These are phyloP conservation scores for Lutjanus argentimaculatus DNA, from an alignment of 2,797 vertebrate genomes.

Conservation along the genomic window DNA sequence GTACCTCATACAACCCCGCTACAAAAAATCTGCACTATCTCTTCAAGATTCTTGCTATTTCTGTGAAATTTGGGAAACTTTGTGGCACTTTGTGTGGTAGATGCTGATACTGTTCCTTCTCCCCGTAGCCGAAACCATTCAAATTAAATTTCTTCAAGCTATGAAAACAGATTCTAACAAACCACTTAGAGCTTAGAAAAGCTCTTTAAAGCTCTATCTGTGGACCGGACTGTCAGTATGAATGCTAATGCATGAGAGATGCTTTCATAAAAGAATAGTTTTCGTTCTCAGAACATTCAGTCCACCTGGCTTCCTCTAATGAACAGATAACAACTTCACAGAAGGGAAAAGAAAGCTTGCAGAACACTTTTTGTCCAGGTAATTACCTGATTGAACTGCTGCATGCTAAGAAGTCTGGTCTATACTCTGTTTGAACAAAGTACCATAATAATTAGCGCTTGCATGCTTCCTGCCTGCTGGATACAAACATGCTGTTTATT, in stretches of 20 bases:
- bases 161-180: constrained; percentile 36
- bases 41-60: constrained; percentile 18
- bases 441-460: not conserved
- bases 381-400: constrained; percentile 34
- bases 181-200: constrained; percentile 38
- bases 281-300: not conserved
- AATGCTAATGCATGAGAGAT: constrained; percentile 45
- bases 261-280: constrained; percentile 17
- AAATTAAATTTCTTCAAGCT: constrained; percentile 10
- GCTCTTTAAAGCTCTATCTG: constrained; percentile 28
- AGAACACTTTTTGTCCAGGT: constrained; percentile 16
- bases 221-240: constrained; percentile 15
- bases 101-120: constrained; percentile 18
- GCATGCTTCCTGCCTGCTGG: not conserved
- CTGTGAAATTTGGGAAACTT: constrained; percentile 18
- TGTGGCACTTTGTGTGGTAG: constrained; percentile 10
- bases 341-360: constrained; percentile 20
- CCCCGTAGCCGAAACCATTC: constrained; percentile 1
- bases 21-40: too few relatives aligned
- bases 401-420: constrained; percentile 11
- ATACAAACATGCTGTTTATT: not conserved
- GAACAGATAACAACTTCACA: constrained; percentile 36
- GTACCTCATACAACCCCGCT: too few relatives aligned
- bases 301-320: constrained; percentile 31
- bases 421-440: constrained; percentile 1